Base-by-base conservation (phyloP, 2,888 invertebrate genomes). In the Dioctria rufipes region DNA sequence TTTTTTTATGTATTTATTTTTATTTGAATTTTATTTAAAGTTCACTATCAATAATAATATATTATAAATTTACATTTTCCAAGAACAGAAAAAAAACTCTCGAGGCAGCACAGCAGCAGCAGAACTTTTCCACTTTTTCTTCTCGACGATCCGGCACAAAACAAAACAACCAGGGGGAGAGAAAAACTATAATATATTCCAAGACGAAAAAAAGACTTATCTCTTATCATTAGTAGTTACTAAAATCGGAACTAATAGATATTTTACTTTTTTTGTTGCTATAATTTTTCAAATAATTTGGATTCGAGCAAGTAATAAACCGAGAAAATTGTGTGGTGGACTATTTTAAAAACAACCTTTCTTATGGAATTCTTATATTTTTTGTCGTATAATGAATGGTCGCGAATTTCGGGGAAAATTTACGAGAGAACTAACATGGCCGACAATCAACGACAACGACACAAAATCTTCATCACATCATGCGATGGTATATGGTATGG, bases 371-470 rank as follows among this genome's bases (percentile, higher is more conserved):
- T 63, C 46, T 60, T 61, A 46, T 39, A 63, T 60, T 77, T 77
- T 77, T 77, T 25, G 25, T 25, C 77, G 77, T 77, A 63, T 75
- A 75, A 25, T 60, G 60, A 77, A 63, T 77, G 46, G 79, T 79
- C 79, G 79, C 79, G 79, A 79, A 67, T 67, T 79, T 67, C 79
- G 79, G 79, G 58, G 54, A 67, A 67, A 79, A 79, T 79, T 79
- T 69, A 79, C 79, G 79, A 79, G 79, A 79, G 79, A 79, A 79
- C 79, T 79, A 79, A 79, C 79, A 79, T 79, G 79, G 79, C 79
- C 79, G 79, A 77, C 77, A 46, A 63, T 63, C 77, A 63, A 42
- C 73, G 58, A 77, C 63, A 63, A 51, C 77, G 77, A 77, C 77
- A 77, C 61, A 75, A 75, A 60, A 9, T 25, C 46, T 6, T 8